phyloP scores from a whole-genome alignment of 2,797 vertebrate species.

The Discoglossus pictus region DNA sequence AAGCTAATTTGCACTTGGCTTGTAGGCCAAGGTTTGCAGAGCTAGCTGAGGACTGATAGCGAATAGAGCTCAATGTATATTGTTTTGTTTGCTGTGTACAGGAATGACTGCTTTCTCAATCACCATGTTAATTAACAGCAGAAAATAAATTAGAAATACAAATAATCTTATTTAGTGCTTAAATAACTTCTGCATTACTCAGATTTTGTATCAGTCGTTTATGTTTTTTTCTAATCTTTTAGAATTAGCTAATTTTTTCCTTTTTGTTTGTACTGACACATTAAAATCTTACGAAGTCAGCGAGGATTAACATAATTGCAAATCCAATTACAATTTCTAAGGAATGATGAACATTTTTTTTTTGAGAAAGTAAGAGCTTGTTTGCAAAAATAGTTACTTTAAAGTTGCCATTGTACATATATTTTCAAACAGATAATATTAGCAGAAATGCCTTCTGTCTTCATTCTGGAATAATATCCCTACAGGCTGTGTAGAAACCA shows the following conservation, averaged over 20 bases:
- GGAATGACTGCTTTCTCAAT: slow-evolving; percentile 64
- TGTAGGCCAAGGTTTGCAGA: slow-evolving; percentile 75
- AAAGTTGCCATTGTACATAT: too few relatives aligned
- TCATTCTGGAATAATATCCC: too few relatives aligned
- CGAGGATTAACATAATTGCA: slow-evolving; percentile 70
- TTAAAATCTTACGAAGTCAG: slow-evolving; percentile 66
- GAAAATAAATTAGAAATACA: slow-evolving; percentile 61
- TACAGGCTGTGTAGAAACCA: too few relatives aligned
- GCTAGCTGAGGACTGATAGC: slow-evolving; percentile 70
- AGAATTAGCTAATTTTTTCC: slow-evolving; percentile 54
- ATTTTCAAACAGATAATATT: too few relatives aligned
- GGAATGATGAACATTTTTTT: too few relatives aligned
- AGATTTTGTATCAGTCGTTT: slow-evolving; percentile 58
- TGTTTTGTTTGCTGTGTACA: slow-evolving; percentile 65
- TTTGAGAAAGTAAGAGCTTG: too few relatives aligned
- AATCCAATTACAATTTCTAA: slow-evolving; percentile 61
- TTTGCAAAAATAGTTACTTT: too few relatives aligned
- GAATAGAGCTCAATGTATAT: slow-evolving; percentile 73
- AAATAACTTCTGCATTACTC: slow-evolving; percentile 62
- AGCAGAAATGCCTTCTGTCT: too few relatives aligned
- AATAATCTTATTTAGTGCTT: slow-evolving; percentile 61
- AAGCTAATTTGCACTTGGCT: slow-evolving; percentile 81
- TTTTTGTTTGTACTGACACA: slow-evolving; percentile 60
- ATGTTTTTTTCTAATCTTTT: slow-evolving; percentile 63
- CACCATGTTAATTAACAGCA: slow-evolving; percentile 66